Conservation (phyloP, 2,113 vertebrate species). For the Apodemus speciosus region DNA sequence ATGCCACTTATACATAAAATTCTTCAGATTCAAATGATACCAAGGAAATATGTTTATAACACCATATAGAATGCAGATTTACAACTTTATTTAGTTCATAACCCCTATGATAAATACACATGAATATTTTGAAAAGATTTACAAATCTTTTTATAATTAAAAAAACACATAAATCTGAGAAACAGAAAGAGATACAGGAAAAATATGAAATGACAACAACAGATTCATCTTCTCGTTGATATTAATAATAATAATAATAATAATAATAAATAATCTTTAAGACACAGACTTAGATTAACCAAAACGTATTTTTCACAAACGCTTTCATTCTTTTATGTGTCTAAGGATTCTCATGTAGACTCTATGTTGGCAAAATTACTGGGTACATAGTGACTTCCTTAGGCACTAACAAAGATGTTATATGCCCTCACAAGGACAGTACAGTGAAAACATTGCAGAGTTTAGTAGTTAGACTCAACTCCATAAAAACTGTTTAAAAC, state of each 20-base stretch:
- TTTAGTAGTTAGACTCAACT: neutral
- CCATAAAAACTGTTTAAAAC: neutral
- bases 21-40: too few relatives aligned
- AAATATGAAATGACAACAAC: neutral
- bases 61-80: too few relatives aligned
- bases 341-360: neutral
- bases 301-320: slow-evolving; percentile 16
- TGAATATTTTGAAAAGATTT: neutral
- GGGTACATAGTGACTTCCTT: neutral
- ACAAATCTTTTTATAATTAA: slow-evolving; percentile 40
- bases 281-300: neutral
- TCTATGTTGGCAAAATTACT: neutral
- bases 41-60: too few relatives aligned
- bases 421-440: neutral
- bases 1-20: too few relatives aligned
- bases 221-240: neutral
- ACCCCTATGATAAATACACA: too few relatives aligned
- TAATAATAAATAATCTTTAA: neutral
- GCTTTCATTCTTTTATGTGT: neutral
- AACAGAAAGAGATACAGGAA: neutral
- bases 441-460: neutral
- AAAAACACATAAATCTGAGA: neutral
- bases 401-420: neutral
- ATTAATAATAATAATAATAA: neutral
- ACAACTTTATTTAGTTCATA: too few relatives aligned